Percentiles rank a stretch among this genome's conserved stretches.
phyloP scores from a whole-genome alignment of 2,888 invertebrate genomes.

The Drosophila antonietae region DNA sequence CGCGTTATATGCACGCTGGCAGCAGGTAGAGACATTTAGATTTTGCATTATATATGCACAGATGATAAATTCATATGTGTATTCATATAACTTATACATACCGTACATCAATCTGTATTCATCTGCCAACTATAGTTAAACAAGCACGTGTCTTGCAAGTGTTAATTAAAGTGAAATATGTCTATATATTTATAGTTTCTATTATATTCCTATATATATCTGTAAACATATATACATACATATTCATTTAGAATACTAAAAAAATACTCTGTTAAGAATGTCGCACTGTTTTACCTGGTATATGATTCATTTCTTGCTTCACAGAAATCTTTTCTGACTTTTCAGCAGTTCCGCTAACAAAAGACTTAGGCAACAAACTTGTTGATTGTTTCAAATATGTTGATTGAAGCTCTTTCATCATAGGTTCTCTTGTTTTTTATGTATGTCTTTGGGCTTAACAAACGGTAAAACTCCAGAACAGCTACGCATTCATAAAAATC shows the following conservation, averaged over 20 bases:
- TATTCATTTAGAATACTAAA: not conserved
- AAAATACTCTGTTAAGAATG: not conserved
- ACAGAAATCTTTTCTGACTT: slow-evolving; percentile 47
- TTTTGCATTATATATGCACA: slow-evolving; percentile 15
- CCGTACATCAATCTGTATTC: not conserved
- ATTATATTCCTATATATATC: not conserved
- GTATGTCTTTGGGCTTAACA: slow-evolving; percentile 11
- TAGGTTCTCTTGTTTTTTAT: slow-evolving; percentile 23
- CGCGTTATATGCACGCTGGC: slow-evolving; percentile 38
- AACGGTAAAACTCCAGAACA: slow-evolving; percentile 59
- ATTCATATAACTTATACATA: not conserved
- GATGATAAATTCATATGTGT: not conserved
- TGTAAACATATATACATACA: not conserved
- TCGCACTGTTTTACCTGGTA: slow-evolving; percentile 20
- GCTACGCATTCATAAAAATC: slow-evolving; percentile 40
- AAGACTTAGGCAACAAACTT: slow-evolving; percentile 72
- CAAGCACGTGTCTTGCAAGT: slow-evolving; percentile 59
- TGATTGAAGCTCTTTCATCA: slow-evolving; percentile 59
- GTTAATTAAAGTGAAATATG: slow-evolving; percentile 43
- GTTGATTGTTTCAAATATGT: slow-evolving; percentile 54
- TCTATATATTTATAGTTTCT: not conserved
- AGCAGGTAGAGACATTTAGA: slow-evolving; percentile 32
- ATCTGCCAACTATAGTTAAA: slow-evolving; percentile 15
- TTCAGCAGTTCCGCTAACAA: slow-evolving; percentile 50
- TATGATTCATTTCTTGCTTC: slow-evolving; percentile 60